Base-by-base conservation (phyloP, 2,113 vertebrate genomes). In the Oncorhynchus mykiss region DNA sequence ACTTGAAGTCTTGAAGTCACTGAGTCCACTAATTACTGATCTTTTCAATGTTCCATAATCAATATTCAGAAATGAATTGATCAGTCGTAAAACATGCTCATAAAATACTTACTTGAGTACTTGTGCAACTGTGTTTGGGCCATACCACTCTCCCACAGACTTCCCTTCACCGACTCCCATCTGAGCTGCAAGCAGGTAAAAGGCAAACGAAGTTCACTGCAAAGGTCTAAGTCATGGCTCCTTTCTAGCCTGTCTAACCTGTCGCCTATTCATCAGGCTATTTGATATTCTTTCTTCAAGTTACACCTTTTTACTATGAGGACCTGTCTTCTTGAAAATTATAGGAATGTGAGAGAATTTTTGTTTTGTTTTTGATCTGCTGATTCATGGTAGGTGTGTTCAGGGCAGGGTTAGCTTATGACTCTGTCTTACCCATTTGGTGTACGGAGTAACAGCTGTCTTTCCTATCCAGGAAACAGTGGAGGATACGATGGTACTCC, bases 91-190 rank as follows among this genome's bases (percentile, higher is more conserved):
- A 45, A 16, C 16, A 16, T 27, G 65, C 27, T 16, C 13, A 57
- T 18, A 48, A 34, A 8, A 67, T 73, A 90, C 93, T 82, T 93
- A 96, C 96, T 91, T 96, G 78, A 97, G 93, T 57, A 97, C 96
- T 85, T 97, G 96, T 0, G 96, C 95, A 0, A 96, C 96, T 9
- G 96, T 97, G 89, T 97, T 97, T 39, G 96, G 95, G 65, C 96
- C 96, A 0, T 96, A 96, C 96, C 95, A 96, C 86, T 96, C 95
- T 84, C 95, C 96, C n/a, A 97, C 93, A 49, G 94, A 95, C 81
- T 97, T 96, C 1, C 96, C 96, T 80, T 97, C 95, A 45, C 96
- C 96, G 16, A 97, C 96, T 80, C 96, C 96, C 96, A 96, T 96
- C 91, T 96, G 96, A 69, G 96, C 96, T 96, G 91, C 71, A 90